Base-by-base conservation (phyloP, 2,888 invertebrate species). In the Lithophane leautieri region DNA sequence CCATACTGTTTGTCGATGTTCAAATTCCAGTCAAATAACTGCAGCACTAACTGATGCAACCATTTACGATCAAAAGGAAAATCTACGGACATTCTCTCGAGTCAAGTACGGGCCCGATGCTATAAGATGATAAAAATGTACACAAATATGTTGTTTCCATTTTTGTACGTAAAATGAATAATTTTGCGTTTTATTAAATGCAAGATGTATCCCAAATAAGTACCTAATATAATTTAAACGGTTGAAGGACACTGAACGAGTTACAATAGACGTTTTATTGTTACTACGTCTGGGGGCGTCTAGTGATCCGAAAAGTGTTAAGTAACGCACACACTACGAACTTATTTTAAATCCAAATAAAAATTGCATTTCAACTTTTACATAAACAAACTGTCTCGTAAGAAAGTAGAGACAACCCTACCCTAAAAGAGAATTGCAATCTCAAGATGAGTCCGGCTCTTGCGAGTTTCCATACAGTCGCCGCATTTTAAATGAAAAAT, bases 401-500 rank as follows among this genome's bases (percentile, higher is more conserved):
- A 63, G 34, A 25, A 60, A 28, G 42, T 19, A 8, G 70, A 68
- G 88, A 19, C 92, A 94, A 79, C 93, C 93, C 92, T 94, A 86
- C n/a, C 56, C 73, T 78, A 75, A 88, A 88, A 86, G 85, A 87
- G 84, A 87, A 91, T 88, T 90, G 92, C 94, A 94, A 94, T 94
- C 91, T 91, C 89, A 87, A 92, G 93, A 94, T 94, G 93, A 93
- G 92, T 91, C 89, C 88, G 89, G 76, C 74, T 90, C 89, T 90
- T 86, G 89, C 88, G 88, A 90, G 89, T 89, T 89, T 85, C 79
- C 87, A 87, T 86, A 89, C 89, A 91, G 90, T 92, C 90, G 87
- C 89, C 78, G 84, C 87, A 85, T 89, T 91, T 90, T 88, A 61
- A 89, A 88, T 88, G 83, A 90, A 89, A 90, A 92, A 91, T 89